Percentiles rank a stretch among this genome's conserved stretches.
phyloP scores from a whole-genome alignment of 37 sponge, comb jelly and placozoan species.

The Aplysina aerophoba region DNA sequence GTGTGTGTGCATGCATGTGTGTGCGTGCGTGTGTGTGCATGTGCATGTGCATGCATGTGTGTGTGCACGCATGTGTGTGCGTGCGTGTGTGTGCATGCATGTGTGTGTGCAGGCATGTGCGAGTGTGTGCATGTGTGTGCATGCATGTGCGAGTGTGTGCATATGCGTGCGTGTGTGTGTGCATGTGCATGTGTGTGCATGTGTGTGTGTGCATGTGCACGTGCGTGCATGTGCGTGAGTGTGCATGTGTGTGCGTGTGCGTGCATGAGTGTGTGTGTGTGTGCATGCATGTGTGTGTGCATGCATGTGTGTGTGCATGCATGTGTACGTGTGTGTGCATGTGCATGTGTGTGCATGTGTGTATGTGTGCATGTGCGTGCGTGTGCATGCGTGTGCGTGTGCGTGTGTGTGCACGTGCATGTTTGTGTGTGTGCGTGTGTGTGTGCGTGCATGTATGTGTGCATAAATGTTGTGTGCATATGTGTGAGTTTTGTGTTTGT shows the following conservation, averaged over 20 bases:
- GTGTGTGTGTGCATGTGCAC: too few relatives aligned
- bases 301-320: background rate
- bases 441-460: too few relatives aligned
- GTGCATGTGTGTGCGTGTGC: conserved; percentile 32
- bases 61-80: conserved; percentile 6
- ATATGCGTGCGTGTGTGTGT: too few relatives aligned
- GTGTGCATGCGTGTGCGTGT: conserved; percentile 28
- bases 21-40: background rate
- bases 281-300: background rate
- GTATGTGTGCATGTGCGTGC: conserved; percentile 21
- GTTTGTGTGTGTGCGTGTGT: background rate
- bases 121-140: conserved; percentile 18
- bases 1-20: background rate
- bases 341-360: conserved; percentile 12
- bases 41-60: background rate
- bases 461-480: too few relatives aligned
- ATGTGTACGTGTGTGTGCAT: background rate
- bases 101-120: conserved; percentile 26
- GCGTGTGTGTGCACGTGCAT: conserved; percentile 29
- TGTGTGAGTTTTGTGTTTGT: too few relatives aligned
- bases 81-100: conserved; percentile 26
- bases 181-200: too few relatives aligned
- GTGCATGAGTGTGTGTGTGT: conserved; percentile 4
- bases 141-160: too few relatives aligned
- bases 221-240: too few relatives aligned